phyloP scores from a whole-genome alignment of 2,113 vertebrate species.

The Bufo gargarizans region DNA sequence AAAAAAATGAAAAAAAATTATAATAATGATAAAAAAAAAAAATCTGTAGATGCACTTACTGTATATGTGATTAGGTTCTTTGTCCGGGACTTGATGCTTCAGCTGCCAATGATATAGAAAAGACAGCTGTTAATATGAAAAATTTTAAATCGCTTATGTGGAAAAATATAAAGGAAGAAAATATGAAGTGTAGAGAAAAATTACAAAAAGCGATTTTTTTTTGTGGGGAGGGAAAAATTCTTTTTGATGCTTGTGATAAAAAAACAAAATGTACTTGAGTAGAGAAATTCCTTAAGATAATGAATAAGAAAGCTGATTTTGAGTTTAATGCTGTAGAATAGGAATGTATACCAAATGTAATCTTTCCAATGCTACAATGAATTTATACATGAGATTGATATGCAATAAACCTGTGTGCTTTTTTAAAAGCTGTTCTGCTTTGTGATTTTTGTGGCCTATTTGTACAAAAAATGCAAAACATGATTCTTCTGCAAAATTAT shows the following conservation, averaged over 20 bases:
- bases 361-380: slow-evolving; percentile 97
- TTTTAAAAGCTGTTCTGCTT: slow-evolving; percentile 69
- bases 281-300: slow-evolving; percentile 85
- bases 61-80: slow-evolving; percentile 88
- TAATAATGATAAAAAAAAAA: slow-evolving; percentile 74
- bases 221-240: slow-evolving; percentile 73
- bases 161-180: slow-evolving; percentile 67
- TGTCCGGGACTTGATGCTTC: slow-evolving; percentile 81
- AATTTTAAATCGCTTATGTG: slow-evolving; percentile 75
- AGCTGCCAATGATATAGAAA: slow-evolving; percentile 75
- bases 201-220: slow-evolving; percentile 71
- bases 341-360: slow-evolving; percentile 99
- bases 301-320: slow-evolving; percentile 85
- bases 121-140: slow-evolving; percentile 75
- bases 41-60: slow-evolving; percentile 94
- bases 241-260: slow-evolving; percentile 91
- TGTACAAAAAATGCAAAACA: not conserved
- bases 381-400: slow-evolving; percentile 99
- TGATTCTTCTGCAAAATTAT: not conserved
- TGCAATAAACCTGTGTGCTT: slow-evolving; percentile 99
- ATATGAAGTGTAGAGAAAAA: slow-evolving; percentile 67
- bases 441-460: not conserved
- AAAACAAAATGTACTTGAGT: slow-evolving; percentile 86
- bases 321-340: slow-evolving; percentile 98
- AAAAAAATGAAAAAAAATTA: slow-evolving; percentile 69